Evolutionary conservation across 2,797 vertebrate genomes (phyloP).

Genomic region (Gymnoscopelus braueri): DNA sequence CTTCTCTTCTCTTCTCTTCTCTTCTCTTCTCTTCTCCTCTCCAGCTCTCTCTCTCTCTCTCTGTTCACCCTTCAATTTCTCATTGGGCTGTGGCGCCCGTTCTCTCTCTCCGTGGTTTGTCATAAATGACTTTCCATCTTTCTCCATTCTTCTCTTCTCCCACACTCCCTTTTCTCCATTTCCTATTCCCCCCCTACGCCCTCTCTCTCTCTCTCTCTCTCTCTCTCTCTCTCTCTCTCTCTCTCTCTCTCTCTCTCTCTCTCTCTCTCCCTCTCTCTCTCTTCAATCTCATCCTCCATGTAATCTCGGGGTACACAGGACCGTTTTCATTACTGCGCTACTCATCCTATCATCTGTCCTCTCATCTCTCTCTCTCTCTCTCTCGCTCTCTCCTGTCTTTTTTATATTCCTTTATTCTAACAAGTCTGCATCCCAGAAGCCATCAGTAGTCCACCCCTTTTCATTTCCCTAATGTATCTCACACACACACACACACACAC

Average conservation of each 20-base stretch:
- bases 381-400: constrained; percentile 60
- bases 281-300: constrained; percentile 66
- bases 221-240: constrained; percentile 1
- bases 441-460: constrained; percentile 78
- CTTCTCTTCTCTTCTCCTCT: background rate
- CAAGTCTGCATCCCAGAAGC: constrained; percentile 80
- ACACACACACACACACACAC: background rate
- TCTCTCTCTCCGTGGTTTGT: constrained; percentile 46
- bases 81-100: background rate
- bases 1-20: background rate
- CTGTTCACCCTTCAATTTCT: background rate
- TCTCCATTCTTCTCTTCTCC: constrained; percentile 8
- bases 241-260: constrained; percentile 6
- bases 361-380: constrained; percentile 51
- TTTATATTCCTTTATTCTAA: constrained; percentile 80
- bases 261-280: background rate
- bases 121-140: constrained; percentile 41
- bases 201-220: constrained; percentile 15
- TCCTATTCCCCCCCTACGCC: background rate
- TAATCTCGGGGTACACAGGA: constrained; percentile 72
- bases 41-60: background rate
- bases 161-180: background rate
- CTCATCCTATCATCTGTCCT: constrained; percentile 73
- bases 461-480: constrained; percentile 86
- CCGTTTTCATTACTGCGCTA: constrained; percentile 70